Conservation (phyloP, 2,113 vertebrate genomes). For the Columbina picui region DNA sequence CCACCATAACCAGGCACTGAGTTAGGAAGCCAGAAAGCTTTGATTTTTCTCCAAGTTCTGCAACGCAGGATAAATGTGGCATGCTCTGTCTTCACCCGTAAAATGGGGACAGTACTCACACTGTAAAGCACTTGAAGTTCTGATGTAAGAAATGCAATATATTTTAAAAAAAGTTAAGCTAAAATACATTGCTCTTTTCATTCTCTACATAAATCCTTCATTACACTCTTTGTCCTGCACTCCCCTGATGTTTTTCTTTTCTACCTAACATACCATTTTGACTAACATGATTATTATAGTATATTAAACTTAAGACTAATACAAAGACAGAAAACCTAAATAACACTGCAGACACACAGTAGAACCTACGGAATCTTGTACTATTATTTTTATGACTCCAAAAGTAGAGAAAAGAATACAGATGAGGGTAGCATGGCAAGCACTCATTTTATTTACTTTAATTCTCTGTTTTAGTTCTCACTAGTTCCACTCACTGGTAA, state of each 20-base stretch:
- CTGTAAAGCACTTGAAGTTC: background rate
- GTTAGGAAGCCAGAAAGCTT: background rate
- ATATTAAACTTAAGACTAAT: background rate
- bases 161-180: background rate
- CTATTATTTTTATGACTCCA: background rate
- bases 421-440: background rate
- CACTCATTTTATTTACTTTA: background rate
- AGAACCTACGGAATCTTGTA: background rate
- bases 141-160: background rate
- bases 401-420: background rate
- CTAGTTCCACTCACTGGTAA: slow-evolving; percentile 41
- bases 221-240: background rate
- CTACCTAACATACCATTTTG: background rate
- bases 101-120: background rate
- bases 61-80: background rate
- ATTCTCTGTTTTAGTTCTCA: slow-evolving; percentile 43
- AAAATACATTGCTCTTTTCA: background rate
- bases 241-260: background rate
- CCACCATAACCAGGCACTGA: rapidly evolving
- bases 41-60: background rate
- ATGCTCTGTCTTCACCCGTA: background rate
- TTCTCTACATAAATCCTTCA: background rate
- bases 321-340: background rate
- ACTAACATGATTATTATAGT: slow-evolving; percentile 6
- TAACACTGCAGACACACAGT: background rate